These are phyloP conservation scores for Ladona fulva DNA, from an alignment of 1,140 invertebrate genomes.

Conservation along the genomic window DNA sequence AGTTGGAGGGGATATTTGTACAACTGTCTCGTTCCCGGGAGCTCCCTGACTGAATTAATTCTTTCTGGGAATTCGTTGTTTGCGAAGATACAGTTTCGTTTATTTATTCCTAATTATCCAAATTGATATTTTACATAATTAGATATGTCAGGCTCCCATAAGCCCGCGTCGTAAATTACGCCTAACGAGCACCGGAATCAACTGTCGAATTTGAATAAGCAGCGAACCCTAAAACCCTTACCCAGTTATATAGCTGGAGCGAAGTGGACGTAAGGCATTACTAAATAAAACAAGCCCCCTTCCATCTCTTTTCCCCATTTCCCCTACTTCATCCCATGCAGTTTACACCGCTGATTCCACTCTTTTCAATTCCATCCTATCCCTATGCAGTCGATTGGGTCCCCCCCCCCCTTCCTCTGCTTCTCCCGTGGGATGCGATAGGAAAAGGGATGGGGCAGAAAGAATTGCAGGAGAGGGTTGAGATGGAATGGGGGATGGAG, in stretches of 20 bases:
- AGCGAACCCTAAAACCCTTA: neutral
- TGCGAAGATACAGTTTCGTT: too few relatives aligned
- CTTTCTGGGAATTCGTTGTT: too few relatives aligned
- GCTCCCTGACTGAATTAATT: too few relatives aligned
- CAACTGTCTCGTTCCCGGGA: too few relatives aligned
- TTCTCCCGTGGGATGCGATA: neutral
- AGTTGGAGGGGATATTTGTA: too few relatives aligned
- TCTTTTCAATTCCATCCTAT: neutral
- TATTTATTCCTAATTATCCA: too few relatives aligned
- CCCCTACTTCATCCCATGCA: neutral
- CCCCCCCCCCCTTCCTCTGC: neutral
- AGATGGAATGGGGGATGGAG: too few relatives aligned
- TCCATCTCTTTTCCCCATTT: neutral
- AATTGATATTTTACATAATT: too few relatives aligned
- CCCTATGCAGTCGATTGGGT: neutral
- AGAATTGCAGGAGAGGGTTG: too few relatives aligned
- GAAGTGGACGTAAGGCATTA: neutral
- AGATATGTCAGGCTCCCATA: too few relatives aligned
- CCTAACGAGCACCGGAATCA: neutral
- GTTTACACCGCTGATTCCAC: neutral
- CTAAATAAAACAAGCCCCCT: slow-evolving; percentile 4
- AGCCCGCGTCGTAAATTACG: too few relatives aligned
- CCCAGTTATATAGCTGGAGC: neutral
- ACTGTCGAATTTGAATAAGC: neutral
- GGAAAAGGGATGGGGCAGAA: neutral